These are phyloP conservation scores for Cephalopachus bancanus DNA, from an alignment of 2,797 vertebrate genomes.

Conservation along the genomic window DNA sequence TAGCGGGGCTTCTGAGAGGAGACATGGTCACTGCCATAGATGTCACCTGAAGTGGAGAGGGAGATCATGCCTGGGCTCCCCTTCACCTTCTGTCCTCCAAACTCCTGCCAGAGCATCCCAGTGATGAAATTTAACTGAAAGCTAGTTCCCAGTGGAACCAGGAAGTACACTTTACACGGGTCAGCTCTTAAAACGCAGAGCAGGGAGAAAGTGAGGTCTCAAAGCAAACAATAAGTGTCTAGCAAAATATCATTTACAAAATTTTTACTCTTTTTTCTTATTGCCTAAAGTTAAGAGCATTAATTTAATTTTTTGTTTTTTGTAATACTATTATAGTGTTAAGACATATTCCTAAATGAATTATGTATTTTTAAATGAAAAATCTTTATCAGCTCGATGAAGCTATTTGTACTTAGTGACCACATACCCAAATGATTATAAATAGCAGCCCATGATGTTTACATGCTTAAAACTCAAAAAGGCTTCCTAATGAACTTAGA, in stretches of 20 bases:
- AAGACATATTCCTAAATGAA: background rate
- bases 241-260: background rate
- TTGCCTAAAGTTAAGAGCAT: background rate
- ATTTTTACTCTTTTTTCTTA: background rate
- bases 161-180: background rate
- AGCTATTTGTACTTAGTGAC: background rate
- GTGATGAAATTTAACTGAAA: constrained; percentile 1
- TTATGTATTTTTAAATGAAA: background rate
- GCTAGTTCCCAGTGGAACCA: background rate
- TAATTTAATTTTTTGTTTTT: background rate
- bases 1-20: background rate
- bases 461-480: background rate
- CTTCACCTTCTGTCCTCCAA: background rate
- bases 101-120: background rate
- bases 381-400: background rate
- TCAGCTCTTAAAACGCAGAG: background rate
- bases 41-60: background rate
- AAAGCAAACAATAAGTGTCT: background rate
- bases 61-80: background rate
- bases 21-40: background rate
- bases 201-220: background rate
- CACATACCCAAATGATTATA: background rate
- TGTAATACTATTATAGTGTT: background rate
- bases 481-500: background rate
- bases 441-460: background rate